These are phyloP conservation scores for Aplysia californica DNA, from an alignment of 1,140 invertebrate genomes.

Conservation along the genomic window DNA sequence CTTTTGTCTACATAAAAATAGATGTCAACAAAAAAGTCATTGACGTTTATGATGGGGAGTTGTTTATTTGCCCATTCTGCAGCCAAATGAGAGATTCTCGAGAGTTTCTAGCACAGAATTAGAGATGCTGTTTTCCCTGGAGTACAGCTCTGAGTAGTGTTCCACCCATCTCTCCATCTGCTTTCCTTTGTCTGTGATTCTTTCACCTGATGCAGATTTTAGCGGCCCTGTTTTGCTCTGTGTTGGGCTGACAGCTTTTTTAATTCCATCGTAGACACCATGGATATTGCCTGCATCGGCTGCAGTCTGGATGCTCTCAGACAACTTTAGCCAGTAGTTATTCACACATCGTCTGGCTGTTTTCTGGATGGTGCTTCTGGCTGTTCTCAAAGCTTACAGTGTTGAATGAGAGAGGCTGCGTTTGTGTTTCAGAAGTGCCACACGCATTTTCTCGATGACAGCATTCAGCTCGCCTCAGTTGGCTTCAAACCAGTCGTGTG, in stretches of 20 bases:
- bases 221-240: slow-evolving; percentile 28
- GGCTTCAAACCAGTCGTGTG: too few relatives aligned
- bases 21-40: too few relatives aligned
- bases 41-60: too few relatives aligned
- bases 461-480: too few relatives aligned
- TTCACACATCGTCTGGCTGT: neutral
- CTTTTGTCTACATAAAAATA: too few relatives aligned
- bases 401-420: too few relatives aligned
- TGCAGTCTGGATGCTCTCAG: slow-evolving; percentile 6
- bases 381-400: neutral
- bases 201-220: neutral
- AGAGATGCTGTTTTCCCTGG: neutral
- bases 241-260: slow-evolving; percentile 34
- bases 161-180: neutral
- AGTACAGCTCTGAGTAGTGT: too few relatives aligned
- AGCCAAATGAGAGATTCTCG: slow-evolving; percentile 29
- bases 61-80: too few relatives aligned
- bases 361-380: neutral
- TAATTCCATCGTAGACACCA: slow-evolving; percentile 29
- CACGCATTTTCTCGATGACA: too few relatives aligned
- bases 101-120: slow-evolving; percentile 33
- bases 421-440: too few relatives aligned
- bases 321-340: slow-evolving; percentile 14
- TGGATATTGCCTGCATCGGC: slow-evolving; percentile 20
- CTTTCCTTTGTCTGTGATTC: neutral